Conservation (phyloP, 2,797 vertebrate species). For the Molossus molossus region DNA sequence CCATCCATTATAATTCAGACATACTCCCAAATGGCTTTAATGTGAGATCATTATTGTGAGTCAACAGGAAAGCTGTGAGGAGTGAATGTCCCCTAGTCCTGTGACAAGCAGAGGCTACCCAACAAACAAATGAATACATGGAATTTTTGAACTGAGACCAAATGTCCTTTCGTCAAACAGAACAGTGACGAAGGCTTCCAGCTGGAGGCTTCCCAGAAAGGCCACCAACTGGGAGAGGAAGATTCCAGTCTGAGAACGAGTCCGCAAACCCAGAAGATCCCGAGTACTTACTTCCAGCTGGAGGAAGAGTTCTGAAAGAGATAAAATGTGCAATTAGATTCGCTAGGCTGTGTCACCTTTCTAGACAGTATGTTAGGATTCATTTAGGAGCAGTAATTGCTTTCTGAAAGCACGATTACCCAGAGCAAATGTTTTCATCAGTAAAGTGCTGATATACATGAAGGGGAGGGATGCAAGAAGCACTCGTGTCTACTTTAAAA, state of each 20-base stretch:
- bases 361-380: constrained; percentile 15
- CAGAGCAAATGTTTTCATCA: constrained; percentile 61
- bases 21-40: neutral
- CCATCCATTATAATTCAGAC: neutral
- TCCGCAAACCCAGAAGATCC: constrained; percentile 2
- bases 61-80: neutral
- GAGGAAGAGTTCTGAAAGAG: constrained; percentile 96
- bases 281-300: constrained; percentile 96
- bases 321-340: constrained; percentile 79
- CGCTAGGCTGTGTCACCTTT: neutral
- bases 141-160: neutral
- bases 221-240: neutral
- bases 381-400: constrained; percentile 63
- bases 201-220: neutral
- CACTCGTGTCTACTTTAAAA: neutral
- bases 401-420: constrained; percentile 59
- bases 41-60: neutral
- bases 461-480: neutral
- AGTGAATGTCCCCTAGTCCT: neutral
- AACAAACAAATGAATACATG: neutral
- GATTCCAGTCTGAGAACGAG: neutral
- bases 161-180: neutral
- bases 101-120: neutral
- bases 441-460: neutral
- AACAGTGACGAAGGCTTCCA: neutral